Conservation (phyloP, 2,888 invertebrate genomes). For the Dromius quadrimaculatus region DNA sequence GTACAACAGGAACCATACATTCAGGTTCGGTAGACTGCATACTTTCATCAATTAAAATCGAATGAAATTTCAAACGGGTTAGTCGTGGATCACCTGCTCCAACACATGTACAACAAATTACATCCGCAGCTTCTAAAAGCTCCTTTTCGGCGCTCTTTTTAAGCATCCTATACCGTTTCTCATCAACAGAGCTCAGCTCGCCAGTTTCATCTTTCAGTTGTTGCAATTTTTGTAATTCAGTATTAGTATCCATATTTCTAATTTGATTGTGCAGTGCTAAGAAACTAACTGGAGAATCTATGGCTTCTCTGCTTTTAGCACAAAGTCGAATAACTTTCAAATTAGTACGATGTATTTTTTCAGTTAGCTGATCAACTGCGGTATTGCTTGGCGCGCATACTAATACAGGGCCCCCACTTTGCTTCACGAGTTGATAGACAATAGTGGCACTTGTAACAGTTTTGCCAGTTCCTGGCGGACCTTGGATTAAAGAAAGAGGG, state of each 20-base stretch:
- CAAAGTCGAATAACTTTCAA: constrained; percentile 91
- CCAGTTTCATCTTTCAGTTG: constrained; percentile 98
- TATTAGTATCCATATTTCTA: constrained; percentile 91
- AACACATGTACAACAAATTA: constrained; percentile 99
- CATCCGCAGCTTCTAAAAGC: constrained; percentile 94
- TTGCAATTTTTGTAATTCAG: constrained; percentile 94
- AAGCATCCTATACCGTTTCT: constrained; percentile 90
- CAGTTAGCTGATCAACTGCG: constrained; percentile 98
- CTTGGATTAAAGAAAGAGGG: constrained; percentile 96
- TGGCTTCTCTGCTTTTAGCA: constrained; percentile 97
- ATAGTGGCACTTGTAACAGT: constrained; percentile 99
- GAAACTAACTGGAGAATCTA: constrained; percentile 97
- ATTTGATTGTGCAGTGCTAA: constrained; percentile 98
- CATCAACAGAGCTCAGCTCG: constrained; percentile 95
- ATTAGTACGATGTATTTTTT: constrained; percentile 98
- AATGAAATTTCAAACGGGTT: constrained; percentile 93
- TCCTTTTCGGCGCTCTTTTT: constrained; percentile 93
- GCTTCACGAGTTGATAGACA: constrained; percentile 96
- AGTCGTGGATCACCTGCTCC: constrained; percentile 97
- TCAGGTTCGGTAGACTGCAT: constrained; percentile 96
- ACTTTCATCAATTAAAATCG: constrained; percentile 96
- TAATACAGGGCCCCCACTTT: constrained; percentile 93
- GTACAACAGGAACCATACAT: constrained; percentile 98
- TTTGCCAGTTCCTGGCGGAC: constrained; percentile 97
- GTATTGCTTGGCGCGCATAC: constrained; percentile 99